Conservation (phyloP, 2,797 vertebrate genomes). For the Podarcis lilfordi region DNA sequence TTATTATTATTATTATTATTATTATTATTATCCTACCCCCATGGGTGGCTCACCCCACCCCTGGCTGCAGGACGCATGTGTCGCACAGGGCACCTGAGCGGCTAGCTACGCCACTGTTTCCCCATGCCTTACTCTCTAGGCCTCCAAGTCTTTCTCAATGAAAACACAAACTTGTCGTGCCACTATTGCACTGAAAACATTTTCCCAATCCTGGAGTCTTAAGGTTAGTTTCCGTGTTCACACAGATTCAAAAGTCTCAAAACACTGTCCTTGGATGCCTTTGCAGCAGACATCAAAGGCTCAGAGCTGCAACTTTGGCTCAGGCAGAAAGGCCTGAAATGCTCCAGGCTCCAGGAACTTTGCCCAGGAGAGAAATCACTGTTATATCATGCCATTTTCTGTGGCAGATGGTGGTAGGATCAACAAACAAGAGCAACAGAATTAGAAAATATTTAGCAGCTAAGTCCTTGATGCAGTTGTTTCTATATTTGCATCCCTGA, state of each 20-base stretch:
- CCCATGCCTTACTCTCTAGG: no score
- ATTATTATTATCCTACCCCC: no score
- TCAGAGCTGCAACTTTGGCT: accelerated
- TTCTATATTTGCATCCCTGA: neutral
- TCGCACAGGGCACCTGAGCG: no score
- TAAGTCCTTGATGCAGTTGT: neutral
- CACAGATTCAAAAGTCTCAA: neutral
- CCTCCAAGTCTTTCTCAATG: neutral
- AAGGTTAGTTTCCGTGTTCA: neutral
- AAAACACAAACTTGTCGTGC: neutral
- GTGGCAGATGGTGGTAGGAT: neutral
- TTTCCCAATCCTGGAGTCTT: neutral
- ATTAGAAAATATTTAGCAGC: neutral
- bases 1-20: no score
- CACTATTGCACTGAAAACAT: neutral
- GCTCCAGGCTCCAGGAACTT: neutral
- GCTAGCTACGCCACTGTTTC: no score
- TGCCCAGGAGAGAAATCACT: neutral
- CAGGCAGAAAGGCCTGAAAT: neutral
- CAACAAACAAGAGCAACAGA: neutral
- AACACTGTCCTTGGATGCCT: neutral
- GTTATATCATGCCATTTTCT: neutral
- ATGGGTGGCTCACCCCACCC: no score
- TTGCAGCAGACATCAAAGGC: no score
- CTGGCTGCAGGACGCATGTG: no score